Conservation (phyloP, 2,113 vertebrate genomes). For the Percina caprodes region DNA sequence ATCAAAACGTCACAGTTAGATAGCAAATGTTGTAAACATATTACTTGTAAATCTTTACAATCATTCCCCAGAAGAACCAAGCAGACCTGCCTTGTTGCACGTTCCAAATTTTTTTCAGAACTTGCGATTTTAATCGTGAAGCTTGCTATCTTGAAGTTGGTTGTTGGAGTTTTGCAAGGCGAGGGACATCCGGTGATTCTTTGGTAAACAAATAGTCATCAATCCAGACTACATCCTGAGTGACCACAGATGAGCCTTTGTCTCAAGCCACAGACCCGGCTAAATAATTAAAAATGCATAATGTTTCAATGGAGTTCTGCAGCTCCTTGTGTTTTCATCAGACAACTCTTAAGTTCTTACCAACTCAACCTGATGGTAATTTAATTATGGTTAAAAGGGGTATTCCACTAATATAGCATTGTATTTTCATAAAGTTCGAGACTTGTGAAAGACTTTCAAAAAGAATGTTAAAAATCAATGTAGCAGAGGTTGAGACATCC, state of each 20-base stretch:
- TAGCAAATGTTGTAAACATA: too few relatives aligned
- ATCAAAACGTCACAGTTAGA: too few relatives aligned
- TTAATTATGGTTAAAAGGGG: not conserved
- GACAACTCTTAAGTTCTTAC: not conserved
- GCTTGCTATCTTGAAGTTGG: too few relatives aligned
- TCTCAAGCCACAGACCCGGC: not conserved
- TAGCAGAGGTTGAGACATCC: too few relatives aligned
- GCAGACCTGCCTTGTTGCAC: too few relatives aligned
- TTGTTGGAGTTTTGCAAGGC: too few relatives aligned
- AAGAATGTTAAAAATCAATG: not conserved
- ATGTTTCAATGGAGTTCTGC: not conserved
- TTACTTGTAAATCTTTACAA: too few relatives aligned
- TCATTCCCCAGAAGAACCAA: too few relatives aligned
- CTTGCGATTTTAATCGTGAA: too few relatives aligned
- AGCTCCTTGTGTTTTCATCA: conserved; percentile 3
- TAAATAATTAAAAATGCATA: conserved; percentile 15
- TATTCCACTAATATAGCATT: not conserved
- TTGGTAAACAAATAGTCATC: too few relatives aligned
- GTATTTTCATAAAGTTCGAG: not conserved
- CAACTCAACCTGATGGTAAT: not conserved
- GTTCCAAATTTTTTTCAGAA: too few relatives aligned
- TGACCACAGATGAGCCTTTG: not conserved
- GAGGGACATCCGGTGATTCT: too few relatives aligned
- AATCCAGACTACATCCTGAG: not conserved
- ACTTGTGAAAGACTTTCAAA: not conserved